These are phyloP conservation scores for Sakesphorus luctuosus DNA, from an alignment of 2,113 vertebrate genomes.

Conservation along the genomic window DNA sequence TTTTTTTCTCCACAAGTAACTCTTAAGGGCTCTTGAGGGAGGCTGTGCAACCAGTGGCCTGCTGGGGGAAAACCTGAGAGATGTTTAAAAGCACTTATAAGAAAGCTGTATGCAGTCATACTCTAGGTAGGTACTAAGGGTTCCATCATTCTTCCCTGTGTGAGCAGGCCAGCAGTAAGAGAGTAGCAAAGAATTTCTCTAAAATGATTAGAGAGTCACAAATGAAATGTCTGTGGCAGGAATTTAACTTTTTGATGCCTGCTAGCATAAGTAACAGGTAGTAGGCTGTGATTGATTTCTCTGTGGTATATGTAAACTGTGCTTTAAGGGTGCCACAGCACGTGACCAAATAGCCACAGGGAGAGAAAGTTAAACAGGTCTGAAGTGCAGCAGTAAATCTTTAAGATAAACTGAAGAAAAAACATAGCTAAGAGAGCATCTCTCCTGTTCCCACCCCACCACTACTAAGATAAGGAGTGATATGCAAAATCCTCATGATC, in stretches of 20 bases:
- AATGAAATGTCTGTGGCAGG: neutral
- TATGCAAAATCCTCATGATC: neutral
- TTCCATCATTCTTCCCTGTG: neutral
- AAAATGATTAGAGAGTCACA: neutral
- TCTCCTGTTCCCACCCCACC: neutral
- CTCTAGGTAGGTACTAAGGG: neutral
- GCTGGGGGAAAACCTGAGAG: neutral
- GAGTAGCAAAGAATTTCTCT: neutral
- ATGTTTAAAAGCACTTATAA: neutral
- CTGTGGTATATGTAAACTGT: neutral
- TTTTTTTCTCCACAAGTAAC: neutral
- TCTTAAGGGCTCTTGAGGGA: neutral
- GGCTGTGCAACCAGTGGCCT: accelerated
- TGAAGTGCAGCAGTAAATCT: neutral
- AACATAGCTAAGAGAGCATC: neutral
- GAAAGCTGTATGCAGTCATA: neutral
- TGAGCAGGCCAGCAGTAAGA: neutral
- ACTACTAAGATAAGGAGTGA: neutral
- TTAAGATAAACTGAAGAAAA: neutral
- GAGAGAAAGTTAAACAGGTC: neutral
- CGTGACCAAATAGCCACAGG: neutral
- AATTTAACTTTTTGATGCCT: neutral
- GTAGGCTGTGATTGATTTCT: neutral
- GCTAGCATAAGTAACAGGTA: neutral
- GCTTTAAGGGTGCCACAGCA: neutral